Base-by-base conservation (phyloP, 2,888 invertebrate genomes). In the Leptogaster cylindrica region DNA sequence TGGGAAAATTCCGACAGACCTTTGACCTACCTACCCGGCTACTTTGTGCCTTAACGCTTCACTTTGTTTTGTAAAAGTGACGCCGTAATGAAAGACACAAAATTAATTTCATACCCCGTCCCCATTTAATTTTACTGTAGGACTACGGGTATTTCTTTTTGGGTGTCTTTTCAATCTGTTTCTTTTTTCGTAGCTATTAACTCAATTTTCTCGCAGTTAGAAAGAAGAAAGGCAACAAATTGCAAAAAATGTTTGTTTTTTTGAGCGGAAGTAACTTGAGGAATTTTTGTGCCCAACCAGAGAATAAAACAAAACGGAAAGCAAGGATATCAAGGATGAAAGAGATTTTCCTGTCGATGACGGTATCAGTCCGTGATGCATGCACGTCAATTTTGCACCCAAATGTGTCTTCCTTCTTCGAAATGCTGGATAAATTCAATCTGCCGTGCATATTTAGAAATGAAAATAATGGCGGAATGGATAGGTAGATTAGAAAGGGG, bases 251-350 rank as follows among this genome's bases (percentile, higher is more conserved):
- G 61, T 44, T 27, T 61, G 61, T 44, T 61, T 44, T 61, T 61
- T 61, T 61, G 61, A 61, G 61, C 61, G 61, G 61, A 61, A 61
- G 27, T 44, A 61, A 61, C 61, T 61, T 61, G 44, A 44, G 44
- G 61, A 61, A 61, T 61, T 61, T 41, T n/a, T 41, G 27, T 27
- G 41, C 20, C n/a, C 25, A 12, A 20, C 10, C 7, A 23, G 10
- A 10, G 7, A 10, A 12, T 3, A 8, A 28, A 25, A 25, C n/a
- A 27, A 16, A 50, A 50, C 48, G 25, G 23, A 12, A 25, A 25
- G 27, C 20, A 50, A 8, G 28, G 4, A 25, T 16, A 39, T 16
- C 20, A 23, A 20, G 44, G 61, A 61, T 61, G 61, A 61, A 61
- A 61, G 61, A 44, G 61, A 61, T 61, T 61, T 61, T n/a, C n/a